These are phyloP conservation scores for Junonia oenone DNA, from an alignment of 2,888 invertebrate species.

Conservation along the genomic window DNA sequence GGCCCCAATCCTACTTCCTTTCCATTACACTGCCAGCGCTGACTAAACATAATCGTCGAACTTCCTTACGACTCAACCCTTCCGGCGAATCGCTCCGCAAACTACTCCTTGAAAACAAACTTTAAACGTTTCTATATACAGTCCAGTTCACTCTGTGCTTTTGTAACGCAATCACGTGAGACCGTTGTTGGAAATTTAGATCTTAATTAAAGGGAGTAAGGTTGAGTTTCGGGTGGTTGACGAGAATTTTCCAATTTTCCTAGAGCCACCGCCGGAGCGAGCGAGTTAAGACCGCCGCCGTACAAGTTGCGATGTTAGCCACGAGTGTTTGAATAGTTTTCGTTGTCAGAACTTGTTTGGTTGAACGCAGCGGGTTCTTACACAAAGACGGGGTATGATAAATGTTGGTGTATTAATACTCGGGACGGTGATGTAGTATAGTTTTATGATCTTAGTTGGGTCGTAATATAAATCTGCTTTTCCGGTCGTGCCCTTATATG, in stretches of 20 bases:
- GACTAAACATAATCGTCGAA: conserved; percentile 79
- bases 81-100: conserved; percentile 60
- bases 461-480: conserved; percentile 74
- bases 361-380: conserved; percentile 70
- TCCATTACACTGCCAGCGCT: conserved; percentile 70
- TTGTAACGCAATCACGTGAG: conserved; percentile 24
- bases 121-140: conserved; percentile 43
- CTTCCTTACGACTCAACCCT: conserved; percentile 79
- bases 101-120: conserved; percentile 42
- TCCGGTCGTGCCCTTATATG: conserved; percentile 52
- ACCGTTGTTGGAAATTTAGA: conserved; percentile 13
- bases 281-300: conserved; percentile 73
- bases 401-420: conserved; percentile 74
- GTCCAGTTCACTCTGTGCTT: conserved; percentile 33
- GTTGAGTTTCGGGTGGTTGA: conserved; percentile 32
- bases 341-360: conserved; percentile 71
- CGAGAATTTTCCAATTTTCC: conserved; percentile 68
- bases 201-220: conserved; percentile 15
- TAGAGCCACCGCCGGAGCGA: conserved; percentile 69
- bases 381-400: conserved; percentile 75
- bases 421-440: conserved; percentile 65
- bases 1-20: conserved; percentile 78
- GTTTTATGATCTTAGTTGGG: conserved; percentile 79
- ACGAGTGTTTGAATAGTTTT: conserved; percentile 70
- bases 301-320: conserved; percentile 72